Evolutionary conservation across 92 coral and sea anemone genomes (phyloP).

Genomic region (Palythoa caribaeorum): DNA sequence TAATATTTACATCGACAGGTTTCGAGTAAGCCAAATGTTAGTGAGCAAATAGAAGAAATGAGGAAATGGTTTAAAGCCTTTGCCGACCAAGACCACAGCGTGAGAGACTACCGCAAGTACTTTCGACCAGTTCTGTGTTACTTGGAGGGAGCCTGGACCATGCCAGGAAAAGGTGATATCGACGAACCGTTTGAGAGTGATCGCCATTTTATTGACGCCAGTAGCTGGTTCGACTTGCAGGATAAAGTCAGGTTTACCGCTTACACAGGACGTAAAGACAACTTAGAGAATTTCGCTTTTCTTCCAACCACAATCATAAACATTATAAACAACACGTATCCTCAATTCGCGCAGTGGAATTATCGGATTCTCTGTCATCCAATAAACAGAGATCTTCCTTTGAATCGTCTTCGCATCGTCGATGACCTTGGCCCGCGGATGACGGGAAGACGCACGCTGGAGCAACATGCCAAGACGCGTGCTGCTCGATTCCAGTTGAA

Average conservation of each 20-base stretch:
- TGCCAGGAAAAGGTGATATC: conserved; percentile 66
- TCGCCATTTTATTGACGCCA: conserved; percentile 92
- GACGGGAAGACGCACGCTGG: conserved; percentile 42
- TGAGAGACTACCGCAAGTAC: conserved; percentile 87
- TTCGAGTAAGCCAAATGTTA: conserved; percentile 30
- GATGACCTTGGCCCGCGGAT: conserved; percentile 70
- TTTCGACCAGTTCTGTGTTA: conserved; percentile 90
- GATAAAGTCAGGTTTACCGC: conserved; percentile 95
- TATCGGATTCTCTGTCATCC: conserved; percentile 83
- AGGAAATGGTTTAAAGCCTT: conserved; percentile 94
- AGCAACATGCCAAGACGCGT: conserved; percentile 61
- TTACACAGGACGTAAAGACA: conserved; percentile 93
- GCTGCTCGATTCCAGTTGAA: conserved; percentile 77
- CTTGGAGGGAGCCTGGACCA: conserved; percentile 93
- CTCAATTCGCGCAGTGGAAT: conserved; percentile 86
- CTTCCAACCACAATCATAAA: conserved; percentile 90
- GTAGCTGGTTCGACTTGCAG: conserved; percentile 89
- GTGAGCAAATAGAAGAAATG: conserved; percentile 82
- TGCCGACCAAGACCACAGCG: conserved; percentile 70
- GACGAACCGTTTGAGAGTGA: conserved; percentile 97
- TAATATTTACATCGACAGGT: neutral
- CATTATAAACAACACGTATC: conserved; percentile 75
- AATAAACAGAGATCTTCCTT: conserved; percentile 64
- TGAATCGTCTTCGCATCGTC: conserved; percentile 73
- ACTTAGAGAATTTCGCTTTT: conserved; percentile 89